Evolutionary conservation across 2,113 vertebrate species (phyloP).

Genomic region (Agapornis roseicollis): DNA sequence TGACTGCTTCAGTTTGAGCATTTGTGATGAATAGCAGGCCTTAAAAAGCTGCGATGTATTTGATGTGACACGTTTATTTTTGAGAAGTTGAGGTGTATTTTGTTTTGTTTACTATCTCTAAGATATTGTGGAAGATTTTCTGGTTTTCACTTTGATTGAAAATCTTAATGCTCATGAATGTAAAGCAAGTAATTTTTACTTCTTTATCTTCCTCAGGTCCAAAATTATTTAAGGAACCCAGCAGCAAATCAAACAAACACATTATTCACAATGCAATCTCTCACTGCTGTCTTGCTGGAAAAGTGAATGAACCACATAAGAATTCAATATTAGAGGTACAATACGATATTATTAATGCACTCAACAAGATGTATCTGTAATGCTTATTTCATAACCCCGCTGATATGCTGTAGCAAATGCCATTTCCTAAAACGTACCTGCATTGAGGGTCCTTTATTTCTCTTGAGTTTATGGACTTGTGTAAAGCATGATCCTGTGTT

Average conservation of each 20-base stretch:
- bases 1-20: constrained; percentile 14
- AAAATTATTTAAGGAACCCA: constrained; percentile 94
- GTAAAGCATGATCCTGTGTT: accelerated
- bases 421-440: not conserved
- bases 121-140: not conserved
- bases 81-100: not conserved
- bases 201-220: constrained; percentile 76
- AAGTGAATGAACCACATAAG: constrained; percentile 92
- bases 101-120: not conserved
- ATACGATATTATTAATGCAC: too few relatives aligned
- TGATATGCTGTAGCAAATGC: not conserved
- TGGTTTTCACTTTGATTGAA: not conserved
- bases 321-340: constrained; percentile 89
- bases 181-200: not conserved
- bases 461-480: accelerated
- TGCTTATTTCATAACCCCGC: not conserved
- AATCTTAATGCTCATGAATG: not conserved
- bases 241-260: constrained; percentile 94
- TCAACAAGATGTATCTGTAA: not conserved
- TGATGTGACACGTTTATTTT: not conserved
- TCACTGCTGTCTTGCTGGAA: constrained; percentile 95
- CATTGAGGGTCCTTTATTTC: not conserved
- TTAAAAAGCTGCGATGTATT: not conserved
- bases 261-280: constrained; percentile 95
- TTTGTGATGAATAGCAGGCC: not conserved